Evolutionary conservation across 2,888 invertebrate species (phyloP), one percentile per base, ranked within the genome.

Genomic region (Volucella inflata): DNA sequence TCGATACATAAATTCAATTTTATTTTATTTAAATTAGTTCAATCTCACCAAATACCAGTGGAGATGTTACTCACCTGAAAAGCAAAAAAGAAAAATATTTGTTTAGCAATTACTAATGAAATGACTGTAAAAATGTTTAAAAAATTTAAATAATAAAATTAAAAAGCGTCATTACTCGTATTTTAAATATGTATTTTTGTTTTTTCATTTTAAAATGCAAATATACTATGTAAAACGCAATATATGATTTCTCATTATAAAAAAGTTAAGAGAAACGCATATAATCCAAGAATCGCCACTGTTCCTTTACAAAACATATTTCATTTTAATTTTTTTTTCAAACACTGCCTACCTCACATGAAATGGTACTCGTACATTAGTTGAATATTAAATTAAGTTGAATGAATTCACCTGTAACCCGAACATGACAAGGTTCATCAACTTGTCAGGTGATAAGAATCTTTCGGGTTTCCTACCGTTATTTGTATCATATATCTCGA

Each of bases 51-150:
- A 65, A 51, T 59, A 64, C 48, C 62, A 17, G 42, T 17, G 59
- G 11, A 36, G 30, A 30, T 74, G 53, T 36, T 60, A 80, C 79
- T 74, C 67, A 80, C 79, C 72, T 79, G 40, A 46, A 79, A 79
- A 53, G 8, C 67, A 46, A 79, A 42, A 42, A 10, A 65, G 59
- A 46, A 64, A 17, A 21, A 50, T 8, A 60, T 17, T 14, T 44
- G 12, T 10, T 68, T 44, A 8, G 12, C 14, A 2, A 44, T 4
- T 17, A n/a, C 9, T 67, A 60, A 16, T 11, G 17, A 53, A 60
- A 16, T 11, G 17, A 53, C 8, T 65, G n/a, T 17, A 8, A 16
- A 50, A 48, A 46, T 10, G 53, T 44, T 75, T 65, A 2, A 48
- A 3, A 21, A 57, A 42, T 65, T 16, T 57, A 42, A 36, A 16